Evolutionary conservation across 2,888 invertebrate genomes (phyloP), one percentile per base, ranked within the genome.

Genomic region (Hirudinaria manillensis): DNA sequence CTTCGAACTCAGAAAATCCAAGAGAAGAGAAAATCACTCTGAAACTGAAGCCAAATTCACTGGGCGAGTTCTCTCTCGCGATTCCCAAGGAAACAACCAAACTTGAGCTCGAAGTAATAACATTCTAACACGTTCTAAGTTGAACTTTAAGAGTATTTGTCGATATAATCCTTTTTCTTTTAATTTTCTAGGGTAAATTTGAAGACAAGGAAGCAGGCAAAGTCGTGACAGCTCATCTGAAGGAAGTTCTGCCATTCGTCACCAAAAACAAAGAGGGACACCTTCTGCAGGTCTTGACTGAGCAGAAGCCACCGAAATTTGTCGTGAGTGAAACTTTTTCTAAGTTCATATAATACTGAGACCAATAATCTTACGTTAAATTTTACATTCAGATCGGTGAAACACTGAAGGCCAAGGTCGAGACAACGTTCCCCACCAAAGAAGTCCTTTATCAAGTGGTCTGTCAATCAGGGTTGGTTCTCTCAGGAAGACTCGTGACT

Each of bases 181-280:
- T n/a, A n/a, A n/a, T n/a, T n/a, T 53, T 53, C 21, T 21, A 53
- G 53, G 53, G 13, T 53, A 16, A 13, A 53, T 53, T 53, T 53
- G 53, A 53, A 53, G 53, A 53, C 53, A 21, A 53, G 21, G 53
- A 16, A 21, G 21, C 53, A 13, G 21, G 53, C 13, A 53, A 53
- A 53, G 21, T 53, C 53, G 21, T 53, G 13, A 53, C 13, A 53
- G 53, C 53, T 53, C 53, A 53, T 16, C 53, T 53, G 53, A 53
- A 21, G 53, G 21, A 53, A 16, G 21, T 53, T 53, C 53, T 53
- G 13, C 53, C 53, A 21, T 53, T 53, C 53, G 53, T 16, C 13
- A 53, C 53, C 53, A 53, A 53, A 53, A 21, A 53, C 13, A 90
- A 92, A 79, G 93, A 96, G 74, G 53, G 53, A 16, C 13, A 53